phyloP scores from a whole-genome alignment of 1,140 invertebrate genomes.

The Ladona fulva region DNA sequence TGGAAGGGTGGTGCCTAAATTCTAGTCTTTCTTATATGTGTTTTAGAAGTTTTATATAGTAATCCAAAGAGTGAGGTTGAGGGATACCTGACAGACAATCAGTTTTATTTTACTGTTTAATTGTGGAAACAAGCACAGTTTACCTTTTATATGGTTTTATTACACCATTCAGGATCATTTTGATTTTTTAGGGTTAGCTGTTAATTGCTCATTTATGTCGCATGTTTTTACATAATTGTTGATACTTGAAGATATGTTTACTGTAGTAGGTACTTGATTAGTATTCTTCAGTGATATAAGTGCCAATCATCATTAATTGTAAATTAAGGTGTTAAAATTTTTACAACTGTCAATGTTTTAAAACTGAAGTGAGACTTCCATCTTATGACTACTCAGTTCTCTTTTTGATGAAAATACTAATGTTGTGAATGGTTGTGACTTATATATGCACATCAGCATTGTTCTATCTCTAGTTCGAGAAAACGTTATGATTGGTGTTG shows the following conservation, averaged over 20 bases:
- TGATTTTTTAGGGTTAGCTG: neutral
- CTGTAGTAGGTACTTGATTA: neutral
- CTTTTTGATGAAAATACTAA: neutral
- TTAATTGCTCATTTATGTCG: neutral
- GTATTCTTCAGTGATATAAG: neutral
- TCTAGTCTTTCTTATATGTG: neutral
- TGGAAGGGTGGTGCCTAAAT: neutral
- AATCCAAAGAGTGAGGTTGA: neutral
- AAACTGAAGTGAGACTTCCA: neutral
- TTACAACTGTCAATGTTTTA: neutral
- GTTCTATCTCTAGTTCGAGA: neutral
- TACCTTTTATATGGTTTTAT: neutral
- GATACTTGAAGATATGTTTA: neutral
- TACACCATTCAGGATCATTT: neutral
- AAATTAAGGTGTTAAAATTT: neutral
- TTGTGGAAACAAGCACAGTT: neutral
- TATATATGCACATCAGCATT: neutral
- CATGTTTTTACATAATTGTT: neutral
- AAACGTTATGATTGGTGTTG: neutral
- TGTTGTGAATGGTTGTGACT: neutral
- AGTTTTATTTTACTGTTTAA: neutral
- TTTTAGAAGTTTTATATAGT: neutral
- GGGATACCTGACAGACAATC: neutral
- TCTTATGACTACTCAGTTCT: neutral
- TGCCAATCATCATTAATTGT: neutral